phyloP scores from a whole-genome alignment of 1,140 invertebrate species.

The Drosophila ananassae region DNA sequence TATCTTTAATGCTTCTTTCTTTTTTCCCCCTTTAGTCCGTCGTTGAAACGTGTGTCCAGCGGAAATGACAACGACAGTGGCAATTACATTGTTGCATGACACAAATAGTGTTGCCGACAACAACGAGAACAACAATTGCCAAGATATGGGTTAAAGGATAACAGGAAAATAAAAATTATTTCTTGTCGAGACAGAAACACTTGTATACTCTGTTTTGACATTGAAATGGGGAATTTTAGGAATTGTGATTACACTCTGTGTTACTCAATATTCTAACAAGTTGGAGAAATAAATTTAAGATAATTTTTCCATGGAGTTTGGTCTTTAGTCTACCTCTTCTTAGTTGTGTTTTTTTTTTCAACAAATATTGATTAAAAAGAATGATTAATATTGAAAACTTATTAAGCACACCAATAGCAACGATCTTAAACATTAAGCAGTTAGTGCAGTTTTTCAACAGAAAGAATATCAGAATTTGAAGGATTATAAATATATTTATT shows the following conservation, averaged over 20 bases:
- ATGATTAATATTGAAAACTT: neutral
- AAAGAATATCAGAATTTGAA: too few species aligned
- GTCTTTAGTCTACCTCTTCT: too few species aligned
- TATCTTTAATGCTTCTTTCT: conserved; percentile 67
- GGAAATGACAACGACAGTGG: conserved; percentile 84
- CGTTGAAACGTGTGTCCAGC: conserved; percentile 73
- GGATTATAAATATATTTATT: too few species aligned
- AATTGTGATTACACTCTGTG: neutral
- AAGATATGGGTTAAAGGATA: conserved; percentile 31
- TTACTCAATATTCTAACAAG: too few species aligned
- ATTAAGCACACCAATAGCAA: too few species aligned
- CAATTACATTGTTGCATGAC: conserved; percentile 84
- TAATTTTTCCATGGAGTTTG: too few species aligned
- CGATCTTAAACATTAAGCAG: too few species aligned
- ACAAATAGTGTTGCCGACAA: conserved; percentile 78
- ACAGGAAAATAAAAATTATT: neutral
- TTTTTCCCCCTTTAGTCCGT: conserved; percentile 18
- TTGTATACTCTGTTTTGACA: conserved; percentile 6
- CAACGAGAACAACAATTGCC: conserved; percentile 37
- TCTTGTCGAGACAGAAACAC: neutral
- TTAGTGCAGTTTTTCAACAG: too few species aligned
- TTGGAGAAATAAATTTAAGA: too few species aligned
- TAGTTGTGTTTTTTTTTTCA: too few species aligned
- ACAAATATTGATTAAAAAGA: neutral
- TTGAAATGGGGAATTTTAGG: neutral